These are phyloP conservation scores for Prosopocoilus inquinatus DNA, from an alignment of 2,888 invertebrate genomes.

Conservation along the genomic window DNA sequence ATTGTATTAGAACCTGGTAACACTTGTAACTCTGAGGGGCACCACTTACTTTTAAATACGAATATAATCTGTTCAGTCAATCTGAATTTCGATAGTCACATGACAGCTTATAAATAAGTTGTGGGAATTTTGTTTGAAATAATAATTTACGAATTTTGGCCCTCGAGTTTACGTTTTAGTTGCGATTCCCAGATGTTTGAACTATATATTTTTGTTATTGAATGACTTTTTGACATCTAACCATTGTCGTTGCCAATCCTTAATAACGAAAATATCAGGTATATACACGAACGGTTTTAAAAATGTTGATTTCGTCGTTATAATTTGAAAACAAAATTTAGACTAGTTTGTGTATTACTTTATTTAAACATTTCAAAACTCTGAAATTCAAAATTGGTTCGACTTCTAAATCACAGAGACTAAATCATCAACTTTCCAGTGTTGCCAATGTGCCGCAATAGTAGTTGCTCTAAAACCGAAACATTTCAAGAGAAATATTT, in stretches of 20 bases:
- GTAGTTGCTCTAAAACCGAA: too few species aligned
- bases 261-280: background rate
- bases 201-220: conserved; percentile 44
- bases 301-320: too few species aligned
- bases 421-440: too few species aligned
- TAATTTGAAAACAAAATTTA: too few species aligned
- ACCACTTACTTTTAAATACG: background rate
- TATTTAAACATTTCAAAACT: too few species aligned
- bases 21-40: too few species aligned
- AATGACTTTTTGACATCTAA: conserved; percentile 41
- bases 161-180: conserved; percentile 13
- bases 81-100: conserved; percentile 18
- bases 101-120: conserved; percentile 13
- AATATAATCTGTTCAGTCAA: background rate
- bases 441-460: too few species aligned
- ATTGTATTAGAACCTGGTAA: background rate
- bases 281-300: too few species aligned
- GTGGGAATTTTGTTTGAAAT: background rate
- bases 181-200: conserved; percentile 38
- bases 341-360: too few species aligned
- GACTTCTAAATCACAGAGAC: too few species aligned
- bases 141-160: conserved; percentile 10
- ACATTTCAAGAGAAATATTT: too few species aligned
- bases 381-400: too few species aligned
- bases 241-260: background rate